Percentiles rank a stretch among this genome's conserved stretches.
Conservation (phyloP, 2,888 invertebrate genomes). For the Sialis fuliginosa region DNA sequence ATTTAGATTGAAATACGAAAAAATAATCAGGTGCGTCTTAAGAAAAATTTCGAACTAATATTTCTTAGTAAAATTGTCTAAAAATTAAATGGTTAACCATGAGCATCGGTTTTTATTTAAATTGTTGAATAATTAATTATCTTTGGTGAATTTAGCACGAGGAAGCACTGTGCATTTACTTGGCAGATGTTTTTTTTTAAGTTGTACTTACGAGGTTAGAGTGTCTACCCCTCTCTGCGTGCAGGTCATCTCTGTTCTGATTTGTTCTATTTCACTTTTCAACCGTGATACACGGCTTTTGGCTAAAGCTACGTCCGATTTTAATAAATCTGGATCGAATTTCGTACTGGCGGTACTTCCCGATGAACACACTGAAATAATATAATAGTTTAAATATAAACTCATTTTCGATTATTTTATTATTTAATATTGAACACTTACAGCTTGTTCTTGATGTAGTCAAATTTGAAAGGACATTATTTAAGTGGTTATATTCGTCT, state of each 20-base stretch:
- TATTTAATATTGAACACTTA: slow-evolving; percentile 34
- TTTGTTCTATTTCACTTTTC: slow-evolving; percentile 78
- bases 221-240: slow-evolving; percentile 88
- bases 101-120: too few relatives aligned
- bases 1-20: too few relatives aligned
- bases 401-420: background rate
- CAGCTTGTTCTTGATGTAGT: slow-evolving; percentile 82
- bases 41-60: too few relatives aligned
- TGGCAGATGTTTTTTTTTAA: background rate
- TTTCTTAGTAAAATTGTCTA: too few relatives aligned
- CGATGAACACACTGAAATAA: slow-evolving; percentile 62
- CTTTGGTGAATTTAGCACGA: too few relatives aligned
- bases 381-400: slow-evolving; percentile 1
- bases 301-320: slow-evolving; percentile 81
- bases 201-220: slow-evolving; percentile 58
- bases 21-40: too few relatives aligned
- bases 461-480: slow-evolving; percentile 65
- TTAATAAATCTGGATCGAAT: slow-evolving; percentile 85
- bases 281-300: slow-evolving; percentile 75
- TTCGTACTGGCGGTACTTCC: slow-evolving; percentile 76
- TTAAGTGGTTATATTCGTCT: slow-evolving; percentile 89
- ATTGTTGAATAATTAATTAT: too few relatives aligned
- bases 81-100: too few relatives aligned
- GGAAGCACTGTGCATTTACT: too few relatives aligned
- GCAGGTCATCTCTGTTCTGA: slow-evolving; percentile 77